Evolutionary conservation across 2,888 invertebrate species (phyloP).

Genomic region (Epicampocera succincta): DNA sequence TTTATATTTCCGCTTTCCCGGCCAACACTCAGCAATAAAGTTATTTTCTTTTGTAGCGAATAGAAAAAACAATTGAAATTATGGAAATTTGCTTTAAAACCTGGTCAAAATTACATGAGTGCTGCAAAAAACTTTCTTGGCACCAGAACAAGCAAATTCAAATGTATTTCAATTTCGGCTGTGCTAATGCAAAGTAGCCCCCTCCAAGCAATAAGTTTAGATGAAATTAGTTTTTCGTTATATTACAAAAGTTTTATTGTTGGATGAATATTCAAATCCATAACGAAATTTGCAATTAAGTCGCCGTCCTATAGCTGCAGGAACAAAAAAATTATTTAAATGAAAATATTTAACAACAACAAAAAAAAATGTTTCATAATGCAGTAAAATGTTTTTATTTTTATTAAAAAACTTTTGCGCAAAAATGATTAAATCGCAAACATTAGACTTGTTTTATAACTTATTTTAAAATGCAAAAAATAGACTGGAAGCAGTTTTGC

Average conservation of each 20-base stretch:
- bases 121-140: too few relatives aligned
- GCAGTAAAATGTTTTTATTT: neutral
- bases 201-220: conserved; percentile 44
- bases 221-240: conserved; percentile 60
- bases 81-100: neutral
- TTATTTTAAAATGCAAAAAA: conserved; percentile 16
- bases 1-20: neutral
- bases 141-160: too few relatives aligned
- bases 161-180: too few relatives aligned
- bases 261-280: conserved; percentile 62
- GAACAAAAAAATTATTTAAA: neutral
- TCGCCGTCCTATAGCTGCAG: conserved; percentile 27
- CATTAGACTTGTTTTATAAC: neutral
- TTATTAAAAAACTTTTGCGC: too few relatives aligned
- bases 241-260: conserved; percentile 59
- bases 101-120: too few relatives aligned
- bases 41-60: too few relatives aligned
- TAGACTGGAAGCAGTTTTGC: conserved; percentile 26
- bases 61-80: neutral
- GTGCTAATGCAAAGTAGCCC: neutral
- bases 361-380: conserved; percentile 32
- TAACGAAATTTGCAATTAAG: conserved; percentile 61
- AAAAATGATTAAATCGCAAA: too few relatives aligned
- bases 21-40: too few relatives aligned
- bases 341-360: conserved; percentile 20